phyloP scores from a whole-genome alignment of 2,113 vertebrate genomes.

The Sorex araneus region DNA sequence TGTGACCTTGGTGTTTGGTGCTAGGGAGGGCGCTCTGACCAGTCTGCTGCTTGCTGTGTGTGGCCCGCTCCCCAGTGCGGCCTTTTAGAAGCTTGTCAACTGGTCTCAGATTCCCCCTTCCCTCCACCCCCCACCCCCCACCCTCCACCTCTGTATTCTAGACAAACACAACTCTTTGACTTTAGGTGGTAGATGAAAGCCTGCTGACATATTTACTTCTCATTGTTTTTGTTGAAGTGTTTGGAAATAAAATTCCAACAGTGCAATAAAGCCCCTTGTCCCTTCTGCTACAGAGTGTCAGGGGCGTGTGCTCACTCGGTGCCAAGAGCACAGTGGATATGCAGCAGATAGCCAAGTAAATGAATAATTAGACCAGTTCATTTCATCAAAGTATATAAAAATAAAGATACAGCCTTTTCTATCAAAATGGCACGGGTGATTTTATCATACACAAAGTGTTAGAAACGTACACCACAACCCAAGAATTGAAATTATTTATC shows the following conservation, averaged over 20 bases:
- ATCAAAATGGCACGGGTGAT: background rate
- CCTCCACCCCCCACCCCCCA: too few species aligned
- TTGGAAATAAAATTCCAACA: slow-evolving; percentile 39
- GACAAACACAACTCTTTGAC: slow-evolving; percentile 16
- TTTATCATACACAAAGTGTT: background rate
- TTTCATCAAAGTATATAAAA: background rate
- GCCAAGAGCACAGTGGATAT: background rate
- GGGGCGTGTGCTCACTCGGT: background rate
- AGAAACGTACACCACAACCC: background rate
- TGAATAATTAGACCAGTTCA: background rate
- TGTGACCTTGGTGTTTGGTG: background rate
- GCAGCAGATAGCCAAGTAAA: background rate
- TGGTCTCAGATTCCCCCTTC: background rate
- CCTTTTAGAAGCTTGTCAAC: slow-evolving; percentile 29
- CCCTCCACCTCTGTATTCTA: background rate
- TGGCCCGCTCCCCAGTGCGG: background rate
- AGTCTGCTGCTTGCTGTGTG: background rate
- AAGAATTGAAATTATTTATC: slow-evolving; percentile 1
- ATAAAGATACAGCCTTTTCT: background rate
- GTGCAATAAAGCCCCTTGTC: background rate
- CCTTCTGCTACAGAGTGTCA: background rate
- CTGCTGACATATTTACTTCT: background rate
- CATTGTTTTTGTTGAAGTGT: slow-evolving; percentile 21
- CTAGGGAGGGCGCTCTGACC: background rate
- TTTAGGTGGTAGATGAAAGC: slow-evolving; percentile 41